These are phyloP conservation scores for Macrotis lagotis DNA, from an alignment of 2,113 vertebrate genomes.

Conservation along the genomic window DNA sequence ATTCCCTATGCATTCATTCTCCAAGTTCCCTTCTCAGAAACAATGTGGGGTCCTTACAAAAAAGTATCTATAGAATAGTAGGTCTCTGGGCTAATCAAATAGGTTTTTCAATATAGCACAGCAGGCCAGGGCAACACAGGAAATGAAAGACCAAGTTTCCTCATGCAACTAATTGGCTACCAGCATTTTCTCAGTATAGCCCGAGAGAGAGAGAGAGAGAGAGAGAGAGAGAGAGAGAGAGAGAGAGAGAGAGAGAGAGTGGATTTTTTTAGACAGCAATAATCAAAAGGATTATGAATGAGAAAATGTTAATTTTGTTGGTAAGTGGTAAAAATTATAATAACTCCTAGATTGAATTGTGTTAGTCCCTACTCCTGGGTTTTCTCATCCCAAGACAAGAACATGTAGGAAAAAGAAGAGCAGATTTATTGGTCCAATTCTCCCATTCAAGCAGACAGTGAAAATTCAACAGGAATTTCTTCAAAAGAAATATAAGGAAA, in stretches of 20 bases:
- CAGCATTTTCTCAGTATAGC: neutral
- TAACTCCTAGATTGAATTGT: neutral
- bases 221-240: neutral
- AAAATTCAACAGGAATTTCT: neutral
- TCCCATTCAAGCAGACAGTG: neutral
- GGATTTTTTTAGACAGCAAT: neutral
- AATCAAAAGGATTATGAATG: neutral
- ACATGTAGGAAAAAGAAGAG: neutral
- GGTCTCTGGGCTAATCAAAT: constrained; percentile 4
- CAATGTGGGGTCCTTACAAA: neutral
- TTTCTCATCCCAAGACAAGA: neutral
- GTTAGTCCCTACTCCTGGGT: neutral
- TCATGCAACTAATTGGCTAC: neutral
- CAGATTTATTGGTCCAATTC: neutral
- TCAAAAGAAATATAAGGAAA: neutral
- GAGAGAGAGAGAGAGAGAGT: too few species aligned
- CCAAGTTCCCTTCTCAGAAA: constrained; percentile 18
- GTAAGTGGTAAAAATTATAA: neutral
- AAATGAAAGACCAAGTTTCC: neutral
- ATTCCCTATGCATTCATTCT: constrained; percentile 33
- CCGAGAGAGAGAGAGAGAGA: rapidly evolving
- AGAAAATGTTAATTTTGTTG: neutral
- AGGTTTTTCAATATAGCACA: neutral
- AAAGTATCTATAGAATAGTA: neutral
- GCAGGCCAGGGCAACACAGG: neutral